phyloP scores from a whole-genome alignment of 1,140 invertebrate species.

The Forficula auricularia region DNA sequence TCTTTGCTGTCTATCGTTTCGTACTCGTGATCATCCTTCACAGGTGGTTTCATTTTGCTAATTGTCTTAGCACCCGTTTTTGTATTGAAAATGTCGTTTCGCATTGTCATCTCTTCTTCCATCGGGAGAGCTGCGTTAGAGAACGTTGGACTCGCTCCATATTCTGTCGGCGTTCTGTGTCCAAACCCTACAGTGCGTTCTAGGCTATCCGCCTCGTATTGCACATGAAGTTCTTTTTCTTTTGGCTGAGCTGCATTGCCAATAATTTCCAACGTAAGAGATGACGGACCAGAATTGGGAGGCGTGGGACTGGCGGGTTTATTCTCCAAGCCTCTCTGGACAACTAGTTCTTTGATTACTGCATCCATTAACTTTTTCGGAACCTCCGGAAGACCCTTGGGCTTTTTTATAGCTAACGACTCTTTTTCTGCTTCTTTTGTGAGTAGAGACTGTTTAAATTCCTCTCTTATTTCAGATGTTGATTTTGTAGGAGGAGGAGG shows the following conservation, averaged over 20 bases:
- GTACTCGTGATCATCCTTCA: conserved; percentile 25
- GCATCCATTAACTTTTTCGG: conserved; percentile 30
- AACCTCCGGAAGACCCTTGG: conserved; percentile 14
- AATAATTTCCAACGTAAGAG: too few species aligned
- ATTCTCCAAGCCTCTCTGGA: conserved; percentile 26
- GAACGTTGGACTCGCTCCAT: conserved; percentile 31
- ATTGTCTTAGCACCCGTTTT: conserved; percentile 37
- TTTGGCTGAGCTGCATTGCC: neutral
- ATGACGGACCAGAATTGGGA: too few species aligned
- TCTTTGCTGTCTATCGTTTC: conserved; percentile 25
- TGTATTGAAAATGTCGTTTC: conserved; percentile 45
- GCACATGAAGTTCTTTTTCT: conserved; percentile 19
- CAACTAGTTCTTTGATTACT: conserved; percentile 31
- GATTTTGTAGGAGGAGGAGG: conserved; percentile 2
- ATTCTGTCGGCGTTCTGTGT: conserved; percentile 38
- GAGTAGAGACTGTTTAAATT: too few species aligned
- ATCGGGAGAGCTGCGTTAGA: conserved; percentile 48
- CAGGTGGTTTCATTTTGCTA: conserved; percentile 23
- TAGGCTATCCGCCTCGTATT: conserved; percentile 63
- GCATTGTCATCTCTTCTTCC: conserved; percentile 59
- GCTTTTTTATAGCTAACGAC: conserved; percentile 18
- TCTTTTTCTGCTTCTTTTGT: conserved; percentile 26
- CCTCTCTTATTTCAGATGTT: too few species aligned
- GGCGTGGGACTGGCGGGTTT: too few species aligned
- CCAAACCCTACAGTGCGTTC: conserved; percentile 30